Evolutionary conservation across 2,113 vertebrate species (phyloP), one percentile per base, ranked within the genome.

Genomic region (Nibea coibor): DNA sequence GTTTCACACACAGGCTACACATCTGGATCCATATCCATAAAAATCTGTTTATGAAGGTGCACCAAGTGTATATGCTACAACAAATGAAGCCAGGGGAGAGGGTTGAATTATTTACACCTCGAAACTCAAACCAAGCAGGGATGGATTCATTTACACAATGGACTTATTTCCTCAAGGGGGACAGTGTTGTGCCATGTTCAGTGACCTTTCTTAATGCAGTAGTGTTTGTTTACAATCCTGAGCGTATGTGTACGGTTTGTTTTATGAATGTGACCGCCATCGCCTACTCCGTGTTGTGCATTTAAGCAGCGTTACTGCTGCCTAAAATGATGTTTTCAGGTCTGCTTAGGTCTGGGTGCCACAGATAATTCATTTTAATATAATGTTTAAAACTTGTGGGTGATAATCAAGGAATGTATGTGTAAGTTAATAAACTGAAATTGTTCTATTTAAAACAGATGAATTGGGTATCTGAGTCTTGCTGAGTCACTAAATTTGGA

Each of bases 21-120:
- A 51, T 70, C 9, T 3, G 53, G 12, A 22, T 62, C n/a, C 10
- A n/a, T 70, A 8, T 45, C 35, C 0, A 26, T 54, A 42, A 10
- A 53, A 59, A 58, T 70, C 1, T 7, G 20, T 73, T 56, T 65
- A 39, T 53, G 16, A 9, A 26, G 10, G 16, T 82, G 54, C 53
- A 58, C 61, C 15, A 2, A 78, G 67, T 35, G 19, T 28, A 31
- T 22, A 56, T 20, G 45, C 47, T 61, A 31, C 15, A 12, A 7
- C 3, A 31, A 57, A 39, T 69, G 47, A 12, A 56, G 61, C 43
- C 62, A 43, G 56, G 75, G 73, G 64, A 76, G 42, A 73, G 19
- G 53, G 24, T 11, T 91, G 3, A 93, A 91, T 92, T 85, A 93
- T 93, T 91, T 82, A 92, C 62, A 67, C 10, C 12, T n/a, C 0